Base-by-base conservation (phyloP, 92 coral and sea anemone species). In the Pocillopora grandis region DNA sequence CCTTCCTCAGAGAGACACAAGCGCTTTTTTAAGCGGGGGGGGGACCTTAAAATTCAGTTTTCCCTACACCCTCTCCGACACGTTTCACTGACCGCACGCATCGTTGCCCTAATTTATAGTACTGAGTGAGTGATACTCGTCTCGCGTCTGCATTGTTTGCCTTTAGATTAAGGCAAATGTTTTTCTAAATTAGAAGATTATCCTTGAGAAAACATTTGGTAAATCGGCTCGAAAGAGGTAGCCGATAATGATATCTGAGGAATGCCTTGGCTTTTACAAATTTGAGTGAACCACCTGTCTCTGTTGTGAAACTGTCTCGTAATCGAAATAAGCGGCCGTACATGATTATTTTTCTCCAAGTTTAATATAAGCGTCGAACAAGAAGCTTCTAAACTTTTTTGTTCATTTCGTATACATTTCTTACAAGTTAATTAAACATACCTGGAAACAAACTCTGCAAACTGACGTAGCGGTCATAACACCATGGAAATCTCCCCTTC, bases 381-480 rank as follows among this genome's bases (percentile, higher is more conserved):
- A 27, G 19, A 67, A 31, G 73, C 63, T 76, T 59, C 31, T 76
- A 15, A 16, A 19, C 17, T 76, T 61, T 61, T n/a, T 58, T 20
- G 58, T 33, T 76, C 3, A 63, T 33, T 70, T 1, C 11, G 56
- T 12, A 49, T 7, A 70, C 33, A 27, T 69, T 68, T 68, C 37
- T 68, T 68, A 36, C 56, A 31, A 31, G 10, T 33, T 49, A 31
- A 63, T 11, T 3, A 8, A 9, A 9, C 85, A 11, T 83, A 94
- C 98, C 98, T 94, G 98, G 82, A 92, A 92, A 71, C 98, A 94
- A 67, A 91, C 89, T 63, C 95, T 71, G 84, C 98, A 94, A 27
- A 87, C 90, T 72, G 82, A 66, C 11, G 82, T 84, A 33, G 87
- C 89, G 23, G 89, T 71, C 98, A 94, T 94, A 57, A 92, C 92